Evolutionary conservation across 2,113 vertebrate species (phyloP), one percentile per base, ranked within the genome.

Genomic region (Oreotrochilus melanogaster): DNA sequence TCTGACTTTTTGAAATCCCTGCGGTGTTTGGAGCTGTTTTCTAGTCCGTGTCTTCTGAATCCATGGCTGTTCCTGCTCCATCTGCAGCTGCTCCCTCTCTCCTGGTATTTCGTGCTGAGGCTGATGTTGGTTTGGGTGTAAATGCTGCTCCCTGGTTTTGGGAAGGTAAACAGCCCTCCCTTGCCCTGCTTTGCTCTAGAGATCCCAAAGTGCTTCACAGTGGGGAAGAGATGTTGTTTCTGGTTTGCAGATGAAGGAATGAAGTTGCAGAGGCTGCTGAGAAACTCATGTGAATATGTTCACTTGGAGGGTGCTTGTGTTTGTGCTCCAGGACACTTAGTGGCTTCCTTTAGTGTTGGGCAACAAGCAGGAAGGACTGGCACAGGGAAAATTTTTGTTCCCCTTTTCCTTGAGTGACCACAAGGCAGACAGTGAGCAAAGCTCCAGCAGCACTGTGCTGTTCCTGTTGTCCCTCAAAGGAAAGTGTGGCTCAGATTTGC

Each of bases 1-100:
- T 42, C 9, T 45, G 93, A 61, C 33, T 92, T 79, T 67, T 61
- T 62, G 78, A 89, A 93, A 91, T 91, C 93, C 90, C 90, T 78
- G 76, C 0, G 14, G 91, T 51, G 69, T 70, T 93, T 45, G 86
- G 74, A 95, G 96, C 58, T 93, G 2, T 93, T 97, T 95, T 71
- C 35, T 65, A n/a, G 70, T 66, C 42, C 72, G 71, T 11, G 0
- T 76, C 76, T 54, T 67, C 47, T 60, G 82, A 43, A 62, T 88
- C 69, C 7, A 3, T 0, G 7, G 39, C 58, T 3, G 1, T 66
- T 95, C 62, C 72, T 78, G 86, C 80, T 80, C 62, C 1, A 0
- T 75, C 92, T 94, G 70, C 75, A 83, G 61, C 42, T 92, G 82
- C 91, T 93, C 50, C 62, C 57, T 75, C 33, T 78, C 39, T 58